These are phyloP conservation scores for human (Homo sapiens) DNA, from an alignment of 2,113 vertebrate species.

Conservation along the genomic window DNA sequence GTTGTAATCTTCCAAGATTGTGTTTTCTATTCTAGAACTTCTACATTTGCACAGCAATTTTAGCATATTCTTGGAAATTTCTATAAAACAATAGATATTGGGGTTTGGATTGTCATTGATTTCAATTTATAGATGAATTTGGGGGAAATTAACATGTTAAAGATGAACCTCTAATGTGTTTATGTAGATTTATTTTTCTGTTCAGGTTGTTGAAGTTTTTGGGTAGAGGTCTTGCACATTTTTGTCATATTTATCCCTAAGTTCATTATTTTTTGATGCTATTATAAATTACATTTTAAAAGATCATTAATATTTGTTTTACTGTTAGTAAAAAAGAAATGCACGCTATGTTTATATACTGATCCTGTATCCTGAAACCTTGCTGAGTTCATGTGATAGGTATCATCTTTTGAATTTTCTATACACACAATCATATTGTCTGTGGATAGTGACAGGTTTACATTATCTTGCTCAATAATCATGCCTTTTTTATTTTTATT, in stretches of 20 bases:
- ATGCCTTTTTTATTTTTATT: neutral
- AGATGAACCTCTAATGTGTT: neutral
- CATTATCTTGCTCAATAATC: neutral
- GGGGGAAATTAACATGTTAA: neutral
- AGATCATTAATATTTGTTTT: neutral
- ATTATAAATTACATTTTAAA: neutral
- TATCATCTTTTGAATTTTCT: neutral
- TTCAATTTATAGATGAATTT: neutral
- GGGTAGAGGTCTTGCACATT: neutral
- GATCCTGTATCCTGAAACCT: neutral
- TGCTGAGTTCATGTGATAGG: neutral
- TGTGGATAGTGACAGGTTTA: neutral
- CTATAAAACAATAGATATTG: neutral
- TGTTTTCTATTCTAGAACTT: neutral
- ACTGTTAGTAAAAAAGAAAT: neutral
- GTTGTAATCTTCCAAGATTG: neutral
- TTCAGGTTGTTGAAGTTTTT: neutral
- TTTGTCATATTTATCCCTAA: neutral
- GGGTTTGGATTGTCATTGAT: neutral
- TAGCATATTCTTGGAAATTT: neutral
- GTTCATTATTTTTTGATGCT: neutral
- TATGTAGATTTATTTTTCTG: neutral
- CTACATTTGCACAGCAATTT: neutral
- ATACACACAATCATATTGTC: neutral
- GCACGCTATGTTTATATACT: neutral